Base-by-base conservation (phyloP, 2,797 vertebrate species). In the Alfaro cultratus region DNA sequence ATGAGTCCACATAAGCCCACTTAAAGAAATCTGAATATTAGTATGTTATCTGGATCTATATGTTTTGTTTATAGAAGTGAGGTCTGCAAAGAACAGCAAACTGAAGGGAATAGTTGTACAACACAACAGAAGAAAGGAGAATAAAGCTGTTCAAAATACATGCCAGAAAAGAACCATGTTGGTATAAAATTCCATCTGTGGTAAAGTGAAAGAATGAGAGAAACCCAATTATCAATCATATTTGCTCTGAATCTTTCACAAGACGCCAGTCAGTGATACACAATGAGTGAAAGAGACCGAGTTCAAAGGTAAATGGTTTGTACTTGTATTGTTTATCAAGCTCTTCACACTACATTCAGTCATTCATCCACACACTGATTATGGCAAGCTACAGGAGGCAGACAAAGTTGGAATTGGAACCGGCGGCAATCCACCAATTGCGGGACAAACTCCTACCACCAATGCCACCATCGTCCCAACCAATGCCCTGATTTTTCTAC, bases 401-500 rank as follows among this genome's bases (percentile, higher is more conserved):
- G 49, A 51, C 49, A 51, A 51, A 51, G 49, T 51, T 51, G 21
- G 49, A 51, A 23, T 10, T 51, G 49, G 21, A 51, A 9, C 49
- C 2, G 23, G 49, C 8, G 8, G 49, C 49, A 51, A 51, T 23
- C 49, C 49, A 51, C 49, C 21, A 51, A 51, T 51, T 9, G 49
- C 21, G 21, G 21, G 21, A 51, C 49, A 23, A 51, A 51, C 49
- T 51, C 49, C 49, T 9, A 51, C 49, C 49, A 51, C 49, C 49
- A 51, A 9, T 23, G 51, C 51, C 23, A 26, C 23, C 49, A 51
- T 51, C 7, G 0, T 51, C 49, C 21, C 49, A 51, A 23, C 49
- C 26, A 72, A 46, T 46, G 39, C 23, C 21, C 21, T 46, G n/a
- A 72, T 29, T 29, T 13, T 72, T 16, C 26, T 16, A 93, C 85